These are phyloP conservation scores for Troglohyphantes excavatus DNA, from an alignment of 2,888 invertebrate species.

Conservation along the genomic window DNA sequence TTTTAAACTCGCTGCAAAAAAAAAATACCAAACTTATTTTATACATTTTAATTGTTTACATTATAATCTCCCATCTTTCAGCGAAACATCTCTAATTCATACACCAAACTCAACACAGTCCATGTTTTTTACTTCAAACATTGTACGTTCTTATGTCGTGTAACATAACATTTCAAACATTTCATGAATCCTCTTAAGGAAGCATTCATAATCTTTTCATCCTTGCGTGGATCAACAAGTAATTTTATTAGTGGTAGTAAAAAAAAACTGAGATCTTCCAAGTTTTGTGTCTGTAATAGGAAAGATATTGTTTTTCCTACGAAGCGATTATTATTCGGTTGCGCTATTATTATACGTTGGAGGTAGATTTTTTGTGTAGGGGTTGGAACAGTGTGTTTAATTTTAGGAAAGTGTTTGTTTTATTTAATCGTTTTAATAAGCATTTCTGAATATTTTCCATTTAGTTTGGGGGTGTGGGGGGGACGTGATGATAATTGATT, in stretches of 20 bases:
- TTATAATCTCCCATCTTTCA: too few relatives aligned
- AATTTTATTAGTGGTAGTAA: neutral
- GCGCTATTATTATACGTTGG: too few relatives aligned
- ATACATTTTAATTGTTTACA: too few relatives aligned
- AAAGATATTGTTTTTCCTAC: neutral
- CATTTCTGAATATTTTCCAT: too few relatives aligned
- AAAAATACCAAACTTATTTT: too few relatives aligned
- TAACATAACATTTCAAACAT: neutral
- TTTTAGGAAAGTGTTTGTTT: too few relatives aligned
- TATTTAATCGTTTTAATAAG: too few relatives aligned
- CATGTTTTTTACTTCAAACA: neutral
- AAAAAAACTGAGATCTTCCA: neutral
- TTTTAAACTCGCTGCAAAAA: too few relatives aligned
- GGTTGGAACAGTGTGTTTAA: too few relatives aligned
- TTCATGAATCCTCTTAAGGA: neutral
- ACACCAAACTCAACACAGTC: neutral
- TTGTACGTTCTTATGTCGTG: neutral
- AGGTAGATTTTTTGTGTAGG: too few relatives aligned
- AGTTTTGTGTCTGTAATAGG: neutral
- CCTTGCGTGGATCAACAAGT: neutral
- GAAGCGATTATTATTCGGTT: neutral
- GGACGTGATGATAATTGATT: too few relatives aligned
- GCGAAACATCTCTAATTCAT: neutral
- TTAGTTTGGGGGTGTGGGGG: too few relatives aligned
- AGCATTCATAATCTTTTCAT: neutral